A percentile compares a stretch with the other conserved stretches of the same genome.
These are phyloP conservation scores for Eumacrocentrus americanus DNA, from an alignment of 2,888 invertebrate species.

Conservation along the genomic window DNA sequence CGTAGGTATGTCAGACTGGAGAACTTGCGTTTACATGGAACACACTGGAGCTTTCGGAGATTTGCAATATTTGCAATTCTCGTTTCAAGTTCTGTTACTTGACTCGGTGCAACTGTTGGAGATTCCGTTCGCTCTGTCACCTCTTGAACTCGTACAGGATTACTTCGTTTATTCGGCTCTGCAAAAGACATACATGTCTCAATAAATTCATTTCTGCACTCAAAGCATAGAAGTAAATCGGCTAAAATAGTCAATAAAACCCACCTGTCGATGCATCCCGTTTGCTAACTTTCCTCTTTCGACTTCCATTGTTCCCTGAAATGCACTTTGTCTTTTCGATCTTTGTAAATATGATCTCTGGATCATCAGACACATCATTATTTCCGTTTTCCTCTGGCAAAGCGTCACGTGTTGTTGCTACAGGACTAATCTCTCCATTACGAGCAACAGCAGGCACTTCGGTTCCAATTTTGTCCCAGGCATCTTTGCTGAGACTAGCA, in stretches of 20 bases:
- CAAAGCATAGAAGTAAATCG: too few relatives aligned
- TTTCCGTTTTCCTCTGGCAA: not conserved
- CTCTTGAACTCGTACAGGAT: not conserved
- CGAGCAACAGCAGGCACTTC: not conserved
- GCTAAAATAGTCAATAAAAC: not conserved
- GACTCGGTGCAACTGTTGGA: not conserved
- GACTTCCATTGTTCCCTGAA: not conserved
- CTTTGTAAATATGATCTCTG: conserved; percentile 34
- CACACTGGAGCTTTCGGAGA: conserved; percentile 60
- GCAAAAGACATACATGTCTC: not conserved
- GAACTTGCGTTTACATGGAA: conserved; percentile 65
- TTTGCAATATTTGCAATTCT: conserved; percentile 40
- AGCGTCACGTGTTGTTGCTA: not conserved
- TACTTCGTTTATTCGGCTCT: conserved; percentile 18
- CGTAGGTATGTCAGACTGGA: conserved; percentile 64
- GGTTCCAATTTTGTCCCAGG: conserved; percentile 43
- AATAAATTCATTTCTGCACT: not conserved
- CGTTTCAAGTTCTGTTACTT: conserved; percentile 33
- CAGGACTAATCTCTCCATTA: not conserved
- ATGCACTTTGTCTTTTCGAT: conserved; percentile 19
- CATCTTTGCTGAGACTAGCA: conserved; percentile 42
- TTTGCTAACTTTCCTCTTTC: conserved; percentile 19
- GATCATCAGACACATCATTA: conserved; percentile 24
- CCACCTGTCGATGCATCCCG: not conserved
- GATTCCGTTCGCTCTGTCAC: not conserved